Conservation (phyloP, 2,797 vertebrate genomes). For the Bufotes viridis region DNA sequence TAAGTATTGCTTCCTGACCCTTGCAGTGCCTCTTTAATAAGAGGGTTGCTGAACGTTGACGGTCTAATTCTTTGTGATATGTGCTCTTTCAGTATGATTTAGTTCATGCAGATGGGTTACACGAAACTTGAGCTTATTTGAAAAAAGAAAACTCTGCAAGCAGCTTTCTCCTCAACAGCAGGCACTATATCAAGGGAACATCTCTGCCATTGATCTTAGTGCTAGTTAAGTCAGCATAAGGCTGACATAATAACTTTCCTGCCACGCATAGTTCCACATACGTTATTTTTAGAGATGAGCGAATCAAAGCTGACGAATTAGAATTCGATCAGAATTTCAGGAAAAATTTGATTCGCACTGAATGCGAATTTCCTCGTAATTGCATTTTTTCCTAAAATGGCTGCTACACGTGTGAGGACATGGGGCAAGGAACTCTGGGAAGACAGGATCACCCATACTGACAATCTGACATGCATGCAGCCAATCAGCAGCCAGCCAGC, state of each 20-base stretch:
- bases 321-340: too few relatives aligned
- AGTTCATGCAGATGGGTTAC: background rate
- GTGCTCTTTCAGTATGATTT: background rate
- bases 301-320: too few relatives aligned
- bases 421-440: too few relatives aligned
- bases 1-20: too few relatives aligned
- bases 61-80: background rate
- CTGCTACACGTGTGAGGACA: too few relatives aligned
- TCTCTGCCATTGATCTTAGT: background rate
- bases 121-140: background rate
- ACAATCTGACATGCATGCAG: too few relatives aligned
- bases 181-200: background rate
- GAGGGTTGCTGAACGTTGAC: background rate
- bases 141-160: background rate
- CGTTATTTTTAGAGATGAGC: too few relatives aligned
- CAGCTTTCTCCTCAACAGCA: background rate
- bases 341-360: too few relatives aligned
- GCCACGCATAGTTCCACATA: background rate
- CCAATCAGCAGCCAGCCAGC: too few relatives aligned
- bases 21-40: background rate
- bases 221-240: background rate
- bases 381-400: too few relatives aligned
- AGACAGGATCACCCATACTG: too few relatives aligned
- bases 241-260: background rate
- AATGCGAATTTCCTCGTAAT: too few relatives aligned